Evolutionary conservation across 2,888 invertebrate species (phyloP).

Genomic region (Oxytorus armatus): DNA sequence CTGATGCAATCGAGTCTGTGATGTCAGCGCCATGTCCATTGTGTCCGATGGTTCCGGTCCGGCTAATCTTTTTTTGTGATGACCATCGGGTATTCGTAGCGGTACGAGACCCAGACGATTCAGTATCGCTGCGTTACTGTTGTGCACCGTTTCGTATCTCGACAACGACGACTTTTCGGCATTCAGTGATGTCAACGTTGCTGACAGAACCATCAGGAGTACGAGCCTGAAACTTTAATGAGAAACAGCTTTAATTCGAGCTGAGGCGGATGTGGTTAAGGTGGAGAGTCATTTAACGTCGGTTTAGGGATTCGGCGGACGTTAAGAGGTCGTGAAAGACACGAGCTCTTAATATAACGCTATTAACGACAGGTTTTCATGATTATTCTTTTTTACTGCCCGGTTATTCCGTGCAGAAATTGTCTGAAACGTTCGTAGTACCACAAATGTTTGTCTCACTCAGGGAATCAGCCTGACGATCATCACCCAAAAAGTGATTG

Average conservation of each 20-base stretch:
- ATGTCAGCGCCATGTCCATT: slow-evolving; percentile 41
- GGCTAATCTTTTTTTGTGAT: slow-evolving; percentile 92
- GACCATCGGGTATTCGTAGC: slow-evolving; percentile 90
- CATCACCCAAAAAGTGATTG: too few species aligned
- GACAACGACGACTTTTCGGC: slow-evolving; percentile 60
- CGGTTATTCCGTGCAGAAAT: too few species aligned
- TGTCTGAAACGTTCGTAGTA: too few species aligned
- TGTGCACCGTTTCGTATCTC: slow-evolving; percentile 83
- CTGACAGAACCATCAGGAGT: slow-evolving; percentile 66
- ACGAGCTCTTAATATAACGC: too few species aligned
- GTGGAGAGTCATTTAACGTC: too few species aligned
- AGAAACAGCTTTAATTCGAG: not conserved
- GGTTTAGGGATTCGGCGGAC: too few species aligned
- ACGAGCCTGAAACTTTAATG: slow-evolving; percentile 71
- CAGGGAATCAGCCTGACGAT: too few species aligned
- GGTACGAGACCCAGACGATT: slow-evolving; percentile 91
- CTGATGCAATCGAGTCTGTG: slow-evolving; percentile 74
- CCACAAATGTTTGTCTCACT: too few species aligned
- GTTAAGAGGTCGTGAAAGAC: too few species aligned
- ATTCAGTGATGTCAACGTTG: slow-evolving; percentile 16
- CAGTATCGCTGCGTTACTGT: slow-evolving; percentile 88
- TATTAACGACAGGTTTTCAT: too few species aligned
- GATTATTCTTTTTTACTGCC: too few species aligned
- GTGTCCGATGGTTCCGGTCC: slow-evolving; percentile 83
- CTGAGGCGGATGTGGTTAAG: too few species aligned